Base-by-base conservation (phyloP, 2,888 invertebrate genomes). In the Eristalis intricaria region DNA sequence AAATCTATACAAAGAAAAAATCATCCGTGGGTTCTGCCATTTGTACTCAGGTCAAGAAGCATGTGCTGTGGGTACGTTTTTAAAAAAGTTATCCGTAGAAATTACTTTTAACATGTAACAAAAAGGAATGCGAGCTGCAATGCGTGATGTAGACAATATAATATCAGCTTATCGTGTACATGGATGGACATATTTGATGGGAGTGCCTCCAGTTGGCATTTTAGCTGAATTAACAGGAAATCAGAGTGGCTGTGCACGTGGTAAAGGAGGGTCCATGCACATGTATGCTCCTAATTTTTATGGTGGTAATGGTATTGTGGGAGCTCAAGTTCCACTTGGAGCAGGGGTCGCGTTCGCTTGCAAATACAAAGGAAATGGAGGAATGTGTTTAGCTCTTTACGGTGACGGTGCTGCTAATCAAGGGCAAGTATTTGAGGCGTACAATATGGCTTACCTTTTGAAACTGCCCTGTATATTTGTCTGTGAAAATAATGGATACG, bases 221-320 rank as follows among this genome's bases (percentile, higher is more conserved):
- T 93, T 99, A 56, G 94, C 97, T 0, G 99, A 99, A 94, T 94
- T 99, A 65, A 98, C 98, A 0, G 99, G 99, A 8, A 94, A 96
- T 70, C 94, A 95, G 89, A 94, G 95, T 63, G 99, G 99, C 23
- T 97, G 96, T 93, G 82, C 99, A 98, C 95, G 97, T 75, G 99
- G 99, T 75, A 99, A 99, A 93, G 99, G 99, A 65, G 99, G 99
- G 76, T 99, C 99, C 61, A 99, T 99, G 99, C 99, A 99, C 93
- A 97, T 99, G 97, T 99, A 99, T 91, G 94, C 95, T 0, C 94
- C 95, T 66, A 98, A 99, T 93, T 99, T 99, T 94, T 99, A 96
- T 91, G 98, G 98, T 76, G 99, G 99, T 81, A 99, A 99, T 92
- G 99, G 99, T 64, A 99, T 99, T 91, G 99, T 99, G n/a, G 99